Conservation (phyloP, 1,140 invertebrate genomes). For the Ceratoteleas bidentatus region DNA sequence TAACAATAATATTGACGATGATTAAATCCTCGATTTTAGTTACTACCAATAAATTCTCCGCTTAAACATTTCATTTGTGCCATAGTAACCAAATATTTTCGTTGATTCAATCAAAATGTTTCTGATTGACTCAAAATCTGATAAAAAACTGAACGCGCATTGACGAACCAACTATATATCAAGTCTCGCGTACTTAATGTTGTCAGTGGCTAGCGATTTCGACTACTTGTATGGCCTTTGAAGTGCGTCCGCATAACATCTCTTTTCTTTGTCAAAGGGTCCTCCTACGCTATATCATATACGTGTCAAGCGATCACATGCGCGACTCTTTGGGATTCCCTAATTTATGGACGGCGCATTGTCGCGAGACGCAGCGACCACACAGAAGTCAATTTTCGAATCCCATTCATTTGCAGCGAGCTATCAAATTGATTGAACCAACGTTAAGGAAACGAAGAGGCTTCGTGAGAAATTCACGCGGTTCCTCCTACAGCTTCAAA, state of each 20-base stretch:
- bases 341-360: conserved; percentile 76
- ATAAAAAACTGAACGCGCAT: conserved; percentile 31
- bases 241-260: conserved; percentile 59
- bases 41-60: too few species aligned
- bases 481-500: neutral
- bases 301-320: conserved; percentile 68
- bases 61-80: neutral
- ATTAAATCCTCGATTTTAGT: too few species aligned
- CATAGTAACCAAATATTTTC: neutral
- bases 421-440: conserved; percentile 45
- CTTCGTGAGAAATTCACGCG: conserved; percentile 31
- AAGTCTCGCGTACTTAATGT: conserved; percentile 24
- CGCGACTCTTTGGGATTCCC: conserved; percentile 47
- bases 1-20: too few species aligned
- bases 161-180: conserved; percentile 50
- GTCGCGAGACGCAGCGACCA: conserved; percentile 68
- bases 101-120: neutral
- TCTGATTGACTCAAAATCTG: conserved; percentile 28
- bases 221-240: conserved; percentile 62
- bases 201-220: conserved; percentile 40
- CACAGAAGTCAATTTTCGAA: conserved; percentile 65
- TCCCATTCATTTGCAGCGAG: conserved; percentile 42
- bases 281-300: conserved; percentile 68
- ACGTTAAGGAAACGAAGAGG: neutral
- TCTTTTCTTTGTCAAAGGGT: conserved; percentile 64